Evolutionary conservation across 2,888 invertebrate genomes (phyloP).

Genomic region (Drosophila phalerata): DNA sequence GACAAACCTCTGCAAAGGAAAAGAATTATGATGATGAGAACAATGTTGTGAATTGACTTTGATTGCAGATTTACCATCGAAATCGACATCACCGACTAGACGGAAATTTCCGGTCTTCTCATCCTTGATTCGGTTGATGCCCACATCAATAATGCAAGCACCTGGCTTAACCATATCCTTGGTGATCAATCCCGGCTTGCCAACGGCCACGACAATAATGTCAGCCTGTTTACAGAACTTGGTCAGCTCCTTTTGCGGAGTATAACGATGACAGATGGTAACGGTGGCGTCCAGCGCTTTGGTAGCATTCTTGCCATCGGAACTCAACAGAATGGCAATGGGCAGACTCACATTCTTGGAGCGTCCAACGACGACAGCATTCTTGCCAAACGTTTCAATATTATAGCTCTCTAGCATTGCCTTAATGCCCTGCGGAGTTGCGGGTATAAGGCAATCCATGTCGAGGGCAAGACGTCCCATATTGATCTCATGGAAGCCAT

Average conservation of each 20-base stretch:
- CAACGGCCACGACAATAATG: constrained; percentile 86
- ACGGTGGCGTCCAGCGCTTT: constrained; percentile 94
- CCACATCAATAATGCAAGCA: constrained; percentile 95
- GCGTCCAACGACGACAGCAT: constrained; percentile 94
- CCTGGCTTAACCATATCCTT: constrained; percentile 96
- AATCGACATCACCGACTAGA: constrained; percentile 96
- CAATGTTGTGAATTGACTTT: background rate
- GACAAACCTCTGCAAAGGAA: constrained; percentile 88
- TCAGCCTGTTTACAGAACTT: constrained; percentile 87
- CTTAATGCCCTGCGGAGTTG: constrained; percentile 90
- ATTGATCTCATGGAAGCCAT: constrained; percentile 94
- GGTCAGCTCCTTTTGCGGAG: constrained; percentile 91
- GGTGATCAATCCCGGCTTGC: constrained; percentile 91
- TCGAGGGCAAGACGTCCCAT: constrained; percentile 92
- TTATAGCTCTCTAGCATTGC: constrained; percentile 86
- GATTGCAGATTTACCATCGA: constrained; percentile 87
- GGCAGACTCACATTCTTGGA: constrained; percentile 97
- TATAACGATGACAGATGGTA: constrained; percentile 95
- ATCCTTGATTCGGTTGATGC: constrained; percentile 91
- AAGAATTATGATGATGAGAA: background rate
- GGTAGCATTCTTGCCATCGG: constrained; percentile 90
- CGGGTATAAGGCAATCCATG: constrained; percentile 91
- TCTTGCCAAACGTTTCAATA: constrained; percentile 94
- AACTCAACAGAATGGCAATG: constrained; percentile 93
- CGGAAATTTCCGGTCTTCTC: constrained; percentile 89